Percentiles rank a stretch among this genome's conserved stretches.
Evolutionary conservation across 2,888 invertebrate genomes (phyloP).

Genomic region (Drosophila neotestacea): DNA sequence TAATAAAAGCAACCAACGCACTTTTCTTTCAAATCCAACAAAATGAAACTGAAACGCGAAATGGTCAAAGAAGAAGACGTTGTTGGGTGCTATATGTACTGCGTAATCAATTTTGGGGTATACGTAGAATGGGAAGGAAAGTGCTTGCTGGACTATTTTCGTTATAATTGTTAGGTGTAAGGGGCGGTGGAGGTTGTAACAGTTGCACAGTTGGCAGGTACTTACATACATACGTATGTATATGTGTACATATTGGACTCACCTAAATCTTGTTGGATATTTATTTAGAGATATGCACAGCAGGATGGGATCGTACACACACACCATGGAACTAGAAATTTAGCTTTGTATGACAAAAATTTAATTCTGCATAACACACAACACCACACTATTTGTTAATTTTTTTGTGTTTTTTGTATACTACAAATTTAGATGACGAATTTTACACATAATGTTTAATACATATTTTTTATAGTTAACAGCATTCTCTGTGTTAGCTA

Average conservation of each 20-base stretch:
- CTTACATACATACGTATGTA: constrained; percentile 1
- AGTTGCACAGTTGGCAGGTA: constrained; percentile 61
- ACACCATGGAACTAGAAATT: constrained; percentile 60
- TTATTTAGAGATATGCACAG: constrained; percentile 59
- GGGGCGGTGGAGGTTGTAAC: constrained; percentile 39
- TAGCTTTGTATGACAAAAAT: constrained; percentile 30
- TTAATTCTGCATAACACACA: constrained; percentile 39
- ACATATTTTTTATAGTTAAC: constrained; percentile 32
- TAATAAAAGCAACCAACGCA: constrained; percentile 78
- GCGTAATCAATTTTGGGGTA: constrained; percentile 72
- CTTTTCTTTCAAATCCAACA: constrained; percentile 64
- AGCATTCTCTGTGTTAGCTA: constrained; percentile 54
- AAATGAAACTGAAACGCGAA: constrained; percentile 63
- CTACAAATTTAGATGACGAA: constrained; percentile 53
- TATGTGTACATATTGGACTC: constrained; percentile 41
- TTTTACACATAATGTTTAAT: constrained; percentile 31
- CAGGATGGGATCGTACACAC: constrained; percentile 30
- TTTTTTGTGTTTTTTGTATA: constrained; percentile 14
- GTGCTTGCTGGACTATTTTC: constrained; percentile 57
- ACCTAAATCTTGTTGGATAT: constrained; percentile 56
- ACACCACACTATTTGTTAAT: constrained; percentile 28
- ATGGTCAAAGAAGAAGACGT: constrained; percentile 41
- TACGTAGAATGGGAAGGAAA: constrained; percentile 14
- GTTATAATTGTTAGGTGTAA: constrained; percentile 27
- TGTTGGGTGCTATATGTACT: constrained; percentile 55